Conservation (phyloP, 2,113 vertebrate genomes). For the Cryptotis parvus region DNA sequence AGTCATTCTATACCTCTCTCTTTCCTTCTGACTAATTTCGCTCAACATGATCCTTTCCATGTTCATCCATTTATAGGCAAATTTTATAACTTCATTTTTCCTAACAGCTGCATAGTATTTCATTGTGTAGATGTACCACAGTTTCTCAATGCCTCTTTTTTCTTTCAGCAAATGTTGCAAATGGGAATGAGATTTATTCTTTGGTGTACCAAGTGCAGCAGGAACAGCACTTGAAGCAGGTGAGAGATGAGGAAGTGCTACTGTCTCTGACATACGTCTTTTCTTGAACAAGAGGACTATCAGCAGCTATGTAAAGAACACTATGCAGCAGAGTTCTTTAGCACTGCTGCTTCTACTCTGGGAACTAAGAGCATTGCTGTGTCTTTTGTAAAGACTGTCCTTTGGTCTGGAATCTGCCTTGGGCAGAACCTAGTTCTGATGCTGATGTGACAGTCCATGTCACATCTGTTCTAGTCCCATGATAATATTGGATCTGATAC, state of each 20-base stretch:
- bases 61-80: too few species aligned
- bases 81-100: too few species aligned
- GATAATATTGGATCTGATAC: neutral
- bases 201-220: slow-evolving; percentile 58
- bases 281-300: neutral
- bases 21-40: too few species aligned
- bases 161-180: slow-evolving; percentile 49
- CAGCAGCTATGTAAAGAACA: too few species aligned
- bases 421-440: neutral
- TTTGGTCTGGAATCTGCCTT: neutral
- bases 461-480: neutral
- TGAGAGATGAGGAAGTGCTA: neutral
- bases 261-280: neutral
- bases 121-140: too few species aligned
- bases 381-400: neutral
- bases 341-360: neutral
- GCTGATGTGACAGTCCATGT: neutral
- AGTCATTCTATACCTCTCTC: too few species aligned
- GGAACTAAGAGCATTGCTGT: neutral
- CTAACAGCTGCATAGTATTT: too few species aligned
- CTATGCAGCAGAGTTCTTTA: neutral
- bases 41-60: too few species aligned
- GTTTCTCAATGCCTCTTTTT: neutral
- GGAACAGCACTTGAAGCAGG: neutral
- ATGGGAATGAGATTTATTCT: slow-evolving; percentile 53